A percentile compares a stretch with the other conserved stretches of the same genome.
Conservation (phyloP, 2,797 vertebrate genomes). For the Nannoperca australis region DNA sequence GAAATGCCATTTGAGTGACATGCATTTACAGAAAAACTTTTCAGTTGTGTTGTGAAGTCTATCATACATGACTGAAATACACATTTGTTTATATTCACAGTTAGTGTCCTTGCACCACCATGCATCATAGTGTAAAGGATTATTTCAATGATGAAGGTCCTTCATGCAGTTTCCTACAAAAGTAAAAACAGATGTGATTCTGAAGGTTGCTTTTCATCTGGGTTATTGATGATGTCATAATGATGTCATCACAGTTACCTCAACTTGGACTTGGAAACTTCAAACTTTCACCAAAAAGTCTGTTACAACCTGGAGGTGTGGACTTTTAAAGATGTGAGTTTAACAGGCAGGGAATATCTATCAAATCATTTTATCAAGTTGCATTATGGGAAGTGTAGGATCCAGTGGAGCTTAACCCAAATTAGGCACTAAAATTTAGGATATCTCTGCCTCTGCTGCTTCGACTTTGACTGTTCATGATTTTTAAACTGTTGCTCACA, state of each 20-base stretch:
- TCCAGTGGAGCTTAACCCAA: neutral
- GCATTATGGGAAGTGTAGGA: neutral
- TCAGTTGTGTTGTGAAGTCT: neutral
- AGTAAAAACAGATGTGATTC: neutral
- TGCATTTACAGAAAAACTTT: neutral
- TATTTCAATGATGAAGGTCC: neutral
- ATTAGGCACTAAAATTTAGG: neutral
- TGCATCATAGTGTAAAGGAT: neutral
- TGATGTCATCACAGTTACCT: neutral
- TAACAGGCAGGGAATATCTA: neutral
- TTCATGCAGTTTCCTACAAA: neutral
- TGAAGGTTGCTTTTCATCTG: neutral
- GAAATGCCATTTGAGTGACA: neutral
- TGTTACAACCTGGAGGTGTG: neutral
- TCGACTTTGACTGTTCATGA: neutral
- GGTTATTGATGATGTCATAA: too few relatives aligned
- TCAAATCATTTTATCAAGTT: neutral
- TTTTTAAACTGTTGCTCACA: neutral
- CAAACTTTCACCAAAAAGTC: neutral
- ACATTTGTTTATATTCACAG: neutral
- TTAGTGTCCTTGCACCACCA: neutral
- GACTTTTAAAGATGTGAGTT: too few relatives aligned
- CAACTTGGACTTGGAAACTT: neutral
- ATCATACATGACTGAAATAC: neutral
- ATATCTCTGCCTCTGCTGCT: neutral